These are phyloP conservation scores for Hypercompe scribonia DNA, from an alignment of 2,888 invertebrate species.

Conservation along the genomic window DNA sequence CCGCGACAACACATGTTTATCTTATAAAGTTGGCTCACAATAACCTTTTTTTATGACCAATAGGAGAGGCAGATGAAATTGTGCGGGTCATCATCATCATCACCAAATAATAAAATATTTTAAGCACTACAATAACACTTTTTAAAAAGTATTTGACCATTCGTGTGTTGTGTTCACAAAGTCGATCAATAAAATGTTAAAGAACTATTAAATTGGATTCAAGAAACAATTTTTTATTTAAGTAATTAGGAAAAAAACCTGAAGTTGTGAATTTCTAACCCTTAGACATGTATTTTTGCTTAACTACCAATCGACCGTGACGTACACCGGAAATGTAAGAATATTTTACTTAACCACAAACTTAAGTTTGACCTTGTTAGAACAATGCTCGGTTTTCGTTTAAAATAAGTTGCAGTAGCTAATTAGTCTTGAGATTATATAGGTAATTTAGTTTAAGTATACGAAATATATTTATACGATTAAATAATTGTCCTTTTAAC, in stretches of 20 bases:
- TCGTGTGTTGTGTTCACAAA: not conserved
- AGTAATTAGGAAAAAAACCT: not conserved
- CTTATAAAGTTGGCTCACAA: no score
- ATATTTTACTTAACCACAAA: not conserved
- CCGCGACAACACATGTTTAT: no score
- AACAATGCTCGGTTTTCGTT: constrained; percentile 2
- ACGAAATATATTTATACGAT: not conserved
- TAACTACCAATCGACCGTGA: not conserved
- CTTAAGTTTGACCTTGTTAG: constrained; percentile 1
- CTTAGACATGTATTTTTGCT: not conserved
- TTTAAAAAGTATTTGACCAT: not conserved
- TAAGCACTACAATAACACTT: not conserved
- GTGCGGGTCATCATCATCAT: no score
- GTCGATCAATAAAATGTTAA: not conserved
- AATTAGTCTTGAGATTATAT: not conserved
- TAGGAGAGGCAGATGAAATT: no score
- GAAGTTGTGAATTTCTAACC: not conserved
- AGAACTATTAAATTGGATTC: not conserved
- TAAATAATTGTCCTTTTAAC: not conserved
- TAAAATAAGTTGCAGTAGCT: not conserved
- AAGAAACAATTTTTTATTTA: not conserved
- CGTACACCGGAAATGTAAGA: not conserved
- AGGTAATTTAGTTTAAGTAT: not conserved
- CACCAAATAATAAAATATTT: no score
- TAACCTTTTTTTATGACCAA: no score